phyloP scores from a whole-genome alignment of 2,888 invertebrate genomes.

The Chrysina gloriosa region DNA sequence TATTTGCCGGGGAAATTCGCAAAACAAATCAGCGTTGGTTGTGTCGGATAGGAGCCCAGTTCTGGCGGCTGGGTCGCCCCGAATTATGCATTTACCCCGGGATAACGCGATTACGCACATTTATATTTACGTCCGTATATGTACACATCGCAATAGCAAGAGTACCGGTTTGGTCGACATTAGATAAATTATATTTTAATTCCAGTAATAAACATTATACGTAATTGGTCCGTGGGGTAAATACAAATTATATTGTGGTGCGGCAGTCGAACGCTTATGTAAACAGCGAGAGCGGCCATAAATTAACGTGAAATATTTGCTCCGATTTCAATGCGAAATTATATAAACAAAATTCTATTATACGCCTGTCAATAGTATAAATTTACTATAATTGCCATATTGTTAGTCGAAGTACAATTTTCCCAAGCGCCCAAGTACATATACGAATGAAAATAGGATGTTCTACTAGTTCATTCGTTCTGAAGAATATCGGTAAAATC shows the following conservation, averaged over 20 bases:
- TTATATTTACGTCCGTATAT: constrained; percentile 5
- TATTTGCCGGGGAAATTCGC: constrained; percentile 33
- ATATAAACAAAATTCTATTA: constrained; percentile 30
- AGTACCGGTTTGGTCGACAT: constrained; percentile 21
- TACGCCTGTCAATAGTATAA: constrained; percentile 10
- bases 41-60: not conserved
- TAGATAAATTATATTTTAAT: constrained; percentile 41
- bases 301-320: constrained; percentile 33
- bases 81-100: constrained; percentile 33
- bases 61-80: constrained; percentile 19
- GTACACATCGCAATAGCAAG: not conserved
- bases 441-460: too few species aligned
- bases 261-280: constrained; percentile 21
- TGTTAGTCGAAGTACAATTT: constrained; percentile 7
- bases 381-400: constrained; percentile 19
- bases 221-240: constrained; percentile 38
- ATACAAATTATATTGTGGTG: constrained; percentile 32
- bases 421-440: not conserved
- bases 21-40: constrained; percentile 28
- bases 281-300: constrained; percentile 17
- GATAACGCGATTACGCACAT: constrained; percentile 31
- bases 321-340: constrained; percentile 14
- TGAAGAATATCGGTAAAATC: too few species aligned
- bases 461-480: too few species aligned
- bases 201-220: constrained; percentile 40